Conservation (phyloP, 2,797 vertebrate species). For the Botia almorhae region DNA sequence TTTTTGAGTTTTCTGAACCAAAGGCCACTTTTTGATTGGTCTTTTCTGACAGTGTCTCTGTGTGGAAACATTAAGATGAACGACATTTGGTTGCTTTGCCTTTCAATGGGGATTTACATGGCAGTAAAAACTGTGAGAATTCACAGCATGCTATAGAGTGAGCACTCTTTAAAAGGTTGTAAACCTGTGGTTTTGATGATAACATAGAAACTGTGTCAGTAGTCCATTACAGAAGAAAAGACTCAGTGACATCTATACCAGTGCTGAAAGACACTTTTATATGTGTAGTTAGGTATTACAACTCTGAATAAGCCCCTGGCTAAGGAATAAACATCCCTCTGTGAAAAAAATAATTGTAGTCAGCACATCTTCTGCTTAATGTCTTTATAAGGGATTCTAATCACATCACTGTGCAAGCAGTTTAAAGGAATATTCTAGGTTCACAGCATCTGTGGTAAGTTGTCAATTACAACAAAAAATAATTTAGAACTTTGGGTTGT, state of each 20-base stretch:
- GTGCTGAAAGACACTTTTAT: slow-evolving; percentile 5
- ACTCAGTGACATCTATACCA: neutral
- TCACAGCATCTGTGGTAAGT: neutral
- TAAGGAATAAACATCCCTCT: neutral
- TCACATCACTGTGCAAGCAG: neutral
- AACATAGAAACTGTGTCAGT: slow-evolving; percentile 28
- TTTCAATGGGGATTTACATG: slow-evolving; percentile 37
- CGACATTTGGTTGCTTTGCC: slow-evolving; percentile 6
- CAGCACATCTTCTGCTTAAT: neutral
- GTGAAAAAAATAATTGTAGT: neutral
- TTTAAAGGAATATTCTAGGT: neutral
- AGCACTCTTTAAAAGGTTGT: slow-evolving; percentile 2
- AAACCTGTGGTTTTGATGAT: slow-evolving; percentile 16
- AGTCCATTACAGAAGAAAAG: slow-evolving; percentile 8
- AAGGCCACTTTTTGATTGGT: neutral
- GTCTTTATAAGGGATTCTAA: neutral
- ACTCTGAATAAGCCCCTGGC: neutral
- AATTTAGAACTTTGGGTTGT: neutral
- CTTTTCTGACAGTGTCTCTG: slow-evolving; percentile 2
- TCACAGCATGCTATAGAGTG: slow-evolving; percentile 1
- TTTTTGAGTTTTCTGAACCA: slow-evolving; percentile 14
- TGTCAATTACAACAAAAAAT: neutral
- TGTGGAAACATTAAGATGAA: slow-evolving; percentile 26
- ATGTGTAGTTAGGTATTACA: slow-evolving; percentile 5
- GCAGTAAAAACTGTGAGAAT: slow-evolving; percentile 28